Conservation (phyloP, 2,888 invertebrate genomes). For the Phragmatobia fuliginosa region DNA sequence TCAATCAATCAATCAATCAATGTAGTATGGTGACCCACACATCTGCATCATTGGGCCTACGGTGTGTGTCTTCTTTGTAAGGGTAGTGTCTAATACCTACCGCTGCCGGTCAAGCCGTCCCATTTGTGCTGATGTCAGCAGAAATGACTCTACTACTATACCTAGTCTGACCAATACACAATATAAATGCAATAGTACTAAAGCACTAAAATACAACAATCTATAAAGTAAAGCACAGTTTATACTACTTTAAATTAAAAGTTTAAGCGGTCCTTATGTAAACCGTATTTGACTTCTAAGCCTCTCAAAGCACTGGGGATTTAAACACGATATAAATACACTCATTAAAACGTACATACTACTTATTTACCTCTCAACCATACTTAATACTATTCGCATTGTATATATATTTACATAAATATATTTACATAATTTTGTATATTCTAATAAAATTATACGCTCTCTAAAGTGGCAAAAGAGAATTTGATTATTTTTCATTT, state of each 20-base stretch:
- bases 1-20: no score
- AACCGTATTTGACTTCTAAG: background rate
- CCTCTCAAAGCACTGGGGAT: slow-evolving; percentile 9
- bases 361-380: background rate
- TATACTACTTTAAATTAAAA: background rate
- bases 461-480: background rate
- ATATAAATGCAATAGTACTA: background rate
- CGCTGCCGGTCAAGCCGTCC: no score
- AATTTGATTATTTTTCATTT: background rate
- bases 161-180: background rate
- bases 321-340: background rate
- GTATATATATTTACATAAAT: background rate
- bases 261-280: background rate
- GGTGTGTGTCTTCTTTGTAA: no score
- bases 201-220: background rate
- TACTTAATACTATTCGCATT: background rate
- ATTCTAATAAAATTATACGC: background rate
- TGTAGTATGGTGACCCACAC: no score
- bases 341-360: background rate
- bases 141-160: background rate
- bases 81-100: no score
- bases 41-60: no score
- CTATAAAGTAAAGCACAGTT: background rate
- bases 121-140: no score
- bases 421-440: no score